Percentiles rank a stretch among this genome's conserved stretches.
phyloP scores from a whole-genome alignment of 2,888 invertebrate species.

The Helleia helle region DNA sequence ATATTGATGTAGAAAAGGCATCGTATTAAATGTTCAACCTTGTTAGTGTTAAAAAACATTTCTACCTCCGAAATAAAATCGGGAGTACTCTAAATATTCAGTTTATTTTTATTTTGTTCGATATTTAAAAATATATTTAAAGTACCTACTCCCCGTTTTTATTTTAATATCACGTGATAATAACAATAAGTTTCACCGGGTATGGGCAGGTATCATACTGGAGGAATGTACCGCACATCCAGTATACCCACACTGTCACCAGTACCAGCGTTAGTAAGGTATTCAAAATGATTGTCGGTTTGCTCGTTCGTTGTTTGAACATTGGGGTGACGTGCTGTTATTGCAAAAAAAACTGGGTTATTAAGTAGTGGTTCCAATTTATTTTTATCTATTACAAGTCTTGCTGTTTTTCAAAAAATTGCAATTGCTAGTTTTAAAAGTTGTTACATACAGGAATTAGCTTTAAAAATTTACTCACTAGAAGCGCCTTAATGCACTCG shows the following conservation, averaged over 20 bases:
- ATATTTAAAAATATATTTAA: too few species aligned
- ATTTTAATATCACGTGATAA: too few species aligned
- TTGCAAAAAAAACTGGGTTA: too few species aligned
- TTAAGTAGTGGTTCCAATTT: too few species aligned
- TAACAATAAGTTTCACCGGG: slow-evolving; percentile 40
- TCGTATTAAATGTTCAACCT: neutral
- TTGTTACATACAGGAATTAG: neutral
- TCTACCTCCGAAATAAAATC: neutral
- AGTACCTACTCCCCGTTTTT: too few species aligned
- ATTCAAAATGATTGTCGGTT: slow-evolving; percentile 46
- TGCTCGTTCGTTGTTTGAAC: slow-evolving; percentile 44
- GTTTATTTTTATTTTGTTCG: too few species aligned
- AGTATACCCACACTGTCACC: slow-evolving; percentile 90
- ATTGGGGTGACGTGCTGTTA: slow-evolving; percentile 29
- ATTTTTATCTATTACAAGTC: too few species aligned
- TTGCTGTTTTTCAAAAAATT: too few species aligned
- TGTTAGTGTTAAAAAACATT: neutral
- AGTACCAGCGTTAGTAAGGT: slow-evolving; percentile 82
- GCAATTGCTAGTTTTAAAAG: slow-evolving; percentile 6
- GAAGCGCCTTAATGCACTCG: neutral
- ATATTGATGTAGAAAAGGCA: slow-evolving; percentile 9
- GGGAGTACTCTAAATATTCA: too few species aligned
- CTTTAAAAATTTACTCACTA: neutral
- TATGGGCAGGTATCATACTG: slow-evolving; percentile 71
- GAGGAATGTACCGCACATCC: slow-evolving; percentile 90